Percentiles rank a stretch among this genome's conserved stretches.
Evolutionary conservation across 2,888 invertebrate genomes (phyloP).

Genomic region (Epinotia bilunana): DNA sequence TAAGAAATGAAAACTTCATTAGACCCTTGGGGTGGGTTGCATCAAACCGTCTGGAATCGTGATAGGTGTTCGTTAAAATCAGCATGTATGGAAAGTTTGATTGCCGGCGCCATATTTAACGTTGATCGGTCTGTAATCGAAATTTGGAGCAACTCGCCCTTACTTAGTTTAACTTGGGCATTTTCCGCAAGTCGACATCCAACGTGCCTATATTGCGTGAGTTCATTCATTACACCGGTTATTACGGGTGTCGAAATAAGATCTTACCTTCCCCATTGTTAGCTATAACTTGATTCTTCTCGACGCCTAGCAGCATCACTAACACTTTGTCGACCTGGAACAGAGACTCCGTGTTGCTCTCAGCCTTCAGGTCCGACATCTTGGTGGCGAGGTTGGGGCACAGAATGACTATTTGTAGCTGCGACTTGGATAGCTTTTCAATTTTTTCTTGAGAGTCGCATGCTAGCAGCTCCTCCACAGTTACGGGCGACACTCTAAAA

Average conservation of each 20-base stretch:
- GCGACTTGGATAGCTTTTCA: conserved; percentile 86
- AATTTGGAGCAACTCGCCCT: too few relatives aligned
- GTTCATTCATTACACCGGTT: neutral
- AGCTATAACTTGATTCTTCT: conserved; percentile 88
- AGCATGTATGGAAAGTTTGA: too few relatives aligned
- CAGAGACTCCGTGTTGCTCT: conserved; percentile 82
- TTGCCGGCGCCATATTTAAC: too few relatives aligned
- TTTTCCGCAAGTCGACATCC: too few relatives aligned
- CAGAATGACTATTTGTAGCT: conserved; percentile 91
- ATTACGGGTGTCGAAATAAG: neutral
- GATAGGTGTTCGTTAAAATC: too few relatives aligned
- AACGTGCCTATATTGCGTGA: too few relatives aligned
- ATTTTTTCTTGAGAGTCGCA: conserved; percentile 79
- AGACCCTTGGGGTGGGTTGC: too few relatives aligned
- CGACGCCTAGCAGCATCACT: conserved; percentile 92
- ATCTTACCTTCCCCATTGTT: conserved; percentile 87
- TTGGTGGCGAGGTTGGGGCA: conserved; percentile 90
- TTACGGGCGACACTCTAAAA: conserved; percentile 89
- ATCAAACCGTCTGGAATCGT: too few relatives aligned
- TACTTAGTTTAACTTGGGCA: too few relatives aligned
- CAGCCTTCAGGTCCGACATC: conserved; percentile 82
- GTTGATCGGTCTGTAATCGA: too few relatives aligned
- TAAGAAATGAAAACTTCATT: too few relatives aligned
- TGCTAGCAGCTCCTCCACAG: conserved; percentile 87
- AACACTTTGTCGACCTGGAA: conserved; percentile 89